Conservation (phyloP, 2,888 invertebrate genomes). For the Drosophila helvetica region DNA sequence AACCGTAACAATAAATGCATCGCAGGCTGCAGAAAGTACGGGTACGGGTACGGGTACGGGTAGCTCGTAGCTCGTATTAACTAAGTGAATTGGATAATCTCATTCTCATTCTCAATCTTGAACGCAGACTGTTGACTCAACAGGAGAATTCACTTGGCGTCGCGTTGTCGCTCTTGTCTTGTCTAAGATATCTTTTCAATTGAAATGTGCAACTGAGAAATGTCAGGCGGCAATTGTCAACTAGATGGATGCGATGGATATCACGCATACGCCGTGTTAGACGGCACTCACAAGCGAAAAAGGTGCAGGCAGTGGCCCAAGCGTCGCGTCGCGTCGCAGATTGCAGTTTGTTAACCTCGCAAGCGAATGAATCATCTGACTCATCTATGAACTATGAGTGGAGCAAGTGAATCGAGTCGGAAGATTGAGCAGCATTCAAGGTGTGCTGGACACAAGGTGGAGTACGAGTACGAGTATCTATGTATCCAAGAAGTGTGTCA, state of each 20-base stretch:
- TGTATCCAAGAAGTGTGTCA: neutral
- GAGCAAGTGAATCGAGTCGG: constrained; percentile 25
- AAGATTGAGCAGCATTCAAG: constrained; percentile 36
- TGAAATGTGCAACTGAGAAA: constrained; percentile 82
- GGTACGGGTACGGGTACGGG: constrained; percentile 11
- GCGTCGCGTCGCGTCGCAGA: constrained; percentile 34
- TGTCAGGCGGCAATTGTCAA: constrained; percentile 79
- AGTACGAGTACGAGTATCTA: too few species aligned
- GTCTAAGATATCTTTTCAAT: constrained; percentile 71
- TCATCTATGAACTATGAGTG: constrained; percentile 3
- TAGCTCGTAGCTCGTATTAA: constrained; percentile 54
- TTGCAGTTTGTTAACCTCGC: constrained; percentile 47
- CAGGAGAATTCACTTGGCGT: constrained; percentile 44
- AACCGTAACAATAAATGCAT: constrained; percentile 54
- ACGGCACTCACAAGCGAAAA: constrained; percentile 29
- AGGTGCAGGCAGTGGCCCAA: constrained; percentile 3
- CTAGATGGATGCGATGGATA: constrained; percentile 74
- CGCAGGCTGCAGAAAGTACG: too few species aligned
- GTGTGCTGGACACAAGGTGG: constrained; percentile 16
- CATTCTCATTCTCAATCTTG: constrained; percentile 47
- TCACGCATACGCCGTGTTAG: constrained; percentile 64
- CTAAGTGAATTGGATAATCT: constrained; percentile 81
- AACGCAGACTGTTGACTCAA: constrained; percentile 36
- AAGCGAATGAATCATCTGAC: constrained; percentile 25
- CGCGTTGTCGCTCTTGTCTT: constrained; percentile 53